Evolutionary conservation across 2,888 invertebrate genomes (phyloP), one percentile per base, ranked within the genome.

Genomic region (Rambutsinella grinnellia): DNA sequence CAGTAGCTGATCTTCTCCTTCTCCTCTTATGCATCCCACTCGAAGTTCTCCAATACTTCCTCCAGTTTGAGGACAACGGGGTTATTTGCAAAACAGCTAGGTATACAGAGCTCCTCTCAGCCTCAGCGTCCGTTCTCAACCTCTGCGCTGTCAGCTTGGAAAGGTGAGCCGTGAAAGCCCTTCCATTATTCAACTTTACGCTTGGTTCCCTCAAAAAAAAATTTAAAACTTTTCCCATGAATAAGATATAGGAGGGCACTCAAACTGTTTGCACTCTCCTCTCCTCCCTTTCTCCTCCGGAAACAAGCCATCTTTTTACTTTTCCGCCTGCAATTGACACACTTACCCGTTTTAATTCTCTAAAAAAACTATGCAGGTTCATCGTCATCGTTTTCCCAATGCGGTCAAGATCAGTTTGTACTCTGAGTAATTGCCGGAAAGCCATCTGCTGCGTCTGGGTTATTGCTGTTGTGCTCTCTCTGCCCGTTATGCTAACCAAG

Each of bases 341-440:
- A n/a, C n/a, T n/a, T n/a, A n/a, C n/a, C n/a, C n/a, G n/a, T n/a
- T n/a, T n/a, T n/a, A n/a, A n/a, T n/a, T n/a, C n/a, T n/a, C n/a
- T n/a, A n/a, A n/a, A n/a, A n/a, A n/a, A n/a, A n/a, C n/a, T 47
- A 80, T 77, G 66, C 85, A 89, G 89, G 84, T 89, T 88, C 80
- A 86, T 89, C 28, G 89, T 89, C 47, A 89, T 89, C 46, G 89
- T 89, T 2, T 88, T 88, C 82, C 89, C 89, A 1, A 87, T 89
- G 85, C 85, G 86, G 75, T 88, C 88, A 1, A 85, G 89, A 10
- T 86, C 87, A 2, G 84, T 87, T 75, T 89, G 88, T 84, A 89
- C 89, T 1, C 85, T 87, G 77, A 87, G 87, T 63, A 89, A 88
- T 80, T 88, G 88, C 71, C 85, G 87, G 46, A 86, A 85, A 76